Conservation (phyloP, 2,888 invertebrate genomes). For the Leptinotarsa tumamoca region DNA sequence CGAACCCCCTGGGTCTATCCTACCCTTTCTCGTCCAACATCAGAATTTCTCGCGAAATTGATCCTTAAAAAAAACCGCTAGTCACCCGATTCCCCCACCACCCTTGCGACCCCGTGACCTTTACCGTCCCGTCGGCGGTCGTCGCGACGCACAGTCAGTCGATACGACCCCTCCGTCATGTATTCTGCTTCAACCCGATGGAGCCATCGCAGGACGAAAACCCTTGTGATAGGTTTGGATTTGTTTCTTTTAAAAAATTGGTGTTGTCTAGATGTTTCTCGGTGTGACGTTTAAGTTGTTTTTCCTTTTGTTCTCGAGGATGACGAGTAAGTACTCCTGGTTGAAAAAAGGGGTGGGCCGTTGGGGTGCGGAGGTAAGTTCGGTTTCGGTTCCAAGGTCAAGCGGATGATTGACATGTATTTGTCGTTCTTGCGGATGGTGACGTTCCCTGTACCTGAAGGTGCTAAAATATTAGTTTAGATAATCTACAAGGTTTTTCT, state of each 20-base stretch:
- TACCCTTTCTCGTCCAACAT: too few species aligned
- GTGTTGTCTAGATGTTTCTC: conserved; percentile 9
- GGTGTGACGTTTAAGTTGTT: not conserved
- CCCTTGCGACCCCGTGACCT: not conserved
- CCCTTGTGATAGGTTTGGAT: conserved; percentile 33
- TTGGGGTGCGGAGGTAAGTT: not conserved
- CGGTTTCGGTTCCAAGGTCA: not conserved
- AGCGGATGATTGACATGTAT: not conserved
- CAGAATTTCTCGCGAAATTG: not conserved
- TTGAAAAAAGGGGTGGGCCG: not conserved
- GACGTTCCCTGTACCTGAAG: too few species aligned
- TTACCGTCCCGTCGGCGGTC: not conserved
- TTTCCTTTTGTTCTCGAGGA: conserved; percentile 1
- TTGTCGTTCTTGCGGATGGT: too few species aligned
- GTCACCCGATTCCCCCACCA: not conserved
- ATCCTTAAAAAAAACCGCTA: not conserved
- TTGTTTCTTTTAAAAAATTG: conserved; percentile 7
- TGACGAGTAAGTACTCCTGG: not conserved
- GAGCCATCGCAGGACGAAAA: conserved; percentile 29
- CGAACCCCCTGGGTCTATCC: too few species aligned
- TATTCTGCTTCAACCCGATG: conserved; percentile 34
- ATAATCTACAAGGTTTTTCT: too few species aligned
- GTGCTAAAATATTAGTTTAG: too few species aligned
- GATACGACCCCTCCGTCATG: conserved; percentile 38
- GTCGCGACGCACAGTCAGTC: conserved; percentile 36